Evolutionary conservation across 2,888 invertebrate genomes (phyloP).

Genomic region (Thereva nobilitata): DNA sequence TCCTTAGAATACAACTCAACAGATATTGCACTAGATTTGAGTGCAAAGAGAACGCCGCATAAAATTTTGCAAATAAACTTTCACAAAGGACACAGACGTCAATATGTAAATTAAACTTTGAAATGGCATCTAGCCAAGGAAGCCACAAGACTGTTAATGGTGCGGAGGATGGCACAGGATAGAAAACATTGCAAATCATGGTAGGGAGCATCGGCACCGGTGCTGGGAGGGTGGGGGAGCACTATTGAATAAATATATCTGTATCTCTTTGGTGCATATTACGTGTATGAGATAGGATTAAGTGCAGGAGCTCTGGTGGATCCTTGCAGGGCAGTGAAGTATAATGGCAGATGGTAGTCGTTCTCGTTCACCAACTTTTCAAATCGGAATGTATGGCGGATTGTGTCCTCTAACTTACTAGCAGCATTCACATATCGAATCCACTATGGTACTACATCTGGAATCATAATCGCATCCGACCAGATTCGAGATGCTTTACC

Average conservation of each 20-base stretch:
- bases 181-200: not conserved
- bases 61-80: slow-evolving; percentile 40
- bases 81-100: slow-evolving; percentile 40
- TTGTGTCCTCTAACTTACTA: slow-evolving; percentile 23
- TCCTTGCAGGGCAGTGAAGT: no score
- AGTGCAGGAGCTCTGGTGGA: slow-evolving; percentile 1
- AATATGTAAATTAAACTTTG: slow-evolving; percentile 41
- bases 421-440: slow-evolving; percentile 24
- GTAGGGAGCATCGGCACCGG: not conserved
- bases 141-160: slow-evolving; percentile 20
- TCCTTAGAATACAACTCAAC: slow-evolving; percentile 7
- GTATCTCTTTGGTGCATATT: slow-evolving; percentile 26
- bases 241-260: slow-evolving; percentile 4
- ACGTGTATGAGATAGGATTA: slow-evolving; percentile 26
- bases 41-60: slow-evolving; percentile 28
- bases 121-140: slow-evolving; percentile 41
- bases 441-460: slow-evolving; percentile 27
- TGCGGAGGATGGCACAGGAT: not conserved
- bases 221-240: not conserved
- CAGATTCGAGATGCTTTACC: slow-evolving; percentile 3
- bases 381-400: slow-evolving; percentile 19
- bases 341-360: no score
- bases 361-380: not conserved
- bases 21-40: slow-evolving; percentile 5
- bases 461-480: slow-evolving; percentile 32